Base-by-base conservation (phyloP, 2,113 vertebrate species). In the Murina feae region DNA sequence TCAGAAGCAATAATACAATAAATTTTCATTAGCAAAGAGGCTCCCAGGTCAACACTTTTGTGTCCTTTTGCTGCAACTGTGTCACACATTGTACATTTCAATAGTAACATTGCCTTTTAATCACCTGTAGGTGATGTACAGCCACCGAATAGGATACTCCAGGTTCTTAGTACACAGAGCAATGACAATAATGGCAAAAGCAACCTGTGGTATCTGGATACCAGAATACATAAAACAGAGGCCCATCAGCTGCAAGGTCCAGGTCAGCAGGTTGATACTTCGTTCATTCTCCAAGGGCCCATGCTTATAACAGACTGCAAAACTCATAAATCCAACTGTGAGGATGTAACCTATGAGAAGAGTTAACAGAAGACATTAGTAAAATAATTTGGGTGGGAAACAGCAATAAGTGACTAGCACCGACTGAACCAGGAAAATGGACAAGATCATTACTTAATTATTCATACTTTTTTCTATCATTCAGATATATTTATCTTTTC, bases 191-290 rank as follows among this genome's bases (percentile, higher is more conserved):
- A 99, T 60, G 32, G 97, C 98, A 47, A 99, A 94, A n/a, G 99
- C 99, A 0, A 99, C 93, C 51, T 99, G 98, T 17, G 99, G 99
- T 86, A 99, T 98, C 98, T 99, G 99, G 97, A 99, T 98, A 71
- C 99, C 98, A 0, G 97, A 93, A 79, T 99, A 99, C 74, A 99
- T 98, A 44, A 99, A 96, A 44, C 99, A 89, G 23, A 99, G 98
- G 55, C 99, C 99, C 80, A 99, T 96, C 13, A 99, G 97, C 98
- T 99, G 99, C 98, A 99, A 97, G 2, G 98, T 97, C 99, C 99
- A 99, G 9, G 99, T 99, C 68, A 99, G 98, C 95, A 99, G 99
- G 97, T 99, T 99, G 88, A 99, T 98, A 97, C 98, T 99, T 87
- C 99, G 99, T 83, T 99, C 90, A 6, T 99, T 98, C 98, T 98